A percentile compares a stretch with the other conserved stretches of the same genome.
These are phyloP conservation scores for Cheilosia scutellata DNA, from an alignment of 2,888 invertebrate genomes.

Conservation along the genomic window DNA sequence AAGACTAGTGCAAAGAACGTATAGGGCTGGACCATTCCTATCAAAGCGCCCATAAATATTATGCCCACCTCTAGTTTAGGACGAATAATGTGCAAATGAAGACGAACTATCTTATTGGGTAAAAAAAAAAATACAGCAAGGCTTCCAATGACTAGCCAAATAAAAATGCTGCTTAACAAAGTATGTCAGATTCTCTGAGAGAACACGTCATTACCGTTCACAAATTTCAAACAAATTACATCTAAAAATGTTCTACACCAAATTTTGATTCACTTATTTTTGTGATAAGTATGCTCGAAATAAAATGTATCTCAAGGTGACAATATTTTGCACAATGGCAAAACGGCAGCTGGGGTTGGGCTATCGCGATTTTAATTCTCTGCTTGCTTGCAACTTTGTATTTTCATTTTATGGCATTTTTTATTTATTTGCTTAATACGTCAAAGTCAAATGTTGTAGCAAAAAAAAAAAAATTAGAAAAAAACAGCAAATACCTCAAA, in stretches of 20 bases:
- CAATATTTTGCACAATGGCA: slow-evolving; percentile 26
- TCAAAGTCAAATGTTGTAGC: slow-evolving; percentile 17
- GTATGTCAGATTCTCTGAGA: too few species aligned
- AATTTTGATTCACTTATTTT: background rate
- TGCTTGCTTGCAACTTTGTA: slow-evolving; percentile 27
- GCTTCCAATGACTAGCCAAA: too few species aligned
- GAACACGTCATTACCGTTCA: too few species aligned
- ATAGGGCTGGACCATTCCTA: too few species aligned
- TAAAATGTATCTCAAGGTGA: slow-evolving; percentile 30
- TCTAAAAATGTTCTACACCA: background rate
- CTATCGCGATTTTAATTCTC: background rate
- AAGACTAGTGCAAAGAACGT: too few species aligned
- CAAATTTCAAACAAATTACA: background rate
- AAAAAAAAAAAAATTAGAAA: background rate
- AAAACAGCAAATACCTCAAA: too few species aligned
- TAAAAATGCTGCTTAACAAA: too few species aligned
- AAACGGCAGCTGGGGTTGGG: slow-evolving; percentile 4
- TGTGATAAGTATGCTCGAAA: background rate
- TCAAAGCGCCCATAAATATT: too few species aligned
- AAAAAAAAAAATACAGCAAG: too few species aligned
- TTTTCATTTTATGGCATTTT: slow-evolving; percentile 1
- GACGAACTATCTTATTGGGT: too few species aligned
- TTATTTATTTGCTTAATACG: slow-evolving; percentile 33
- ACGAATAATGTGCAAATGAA: too few species aligned
- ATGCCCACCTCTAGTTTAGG: too few species aligned